These are phyloP conservation scores for Geophilus truncorum DNA, from an alignment of 2,888 invertebrate species.

Conservation along the genomic window DNA sequence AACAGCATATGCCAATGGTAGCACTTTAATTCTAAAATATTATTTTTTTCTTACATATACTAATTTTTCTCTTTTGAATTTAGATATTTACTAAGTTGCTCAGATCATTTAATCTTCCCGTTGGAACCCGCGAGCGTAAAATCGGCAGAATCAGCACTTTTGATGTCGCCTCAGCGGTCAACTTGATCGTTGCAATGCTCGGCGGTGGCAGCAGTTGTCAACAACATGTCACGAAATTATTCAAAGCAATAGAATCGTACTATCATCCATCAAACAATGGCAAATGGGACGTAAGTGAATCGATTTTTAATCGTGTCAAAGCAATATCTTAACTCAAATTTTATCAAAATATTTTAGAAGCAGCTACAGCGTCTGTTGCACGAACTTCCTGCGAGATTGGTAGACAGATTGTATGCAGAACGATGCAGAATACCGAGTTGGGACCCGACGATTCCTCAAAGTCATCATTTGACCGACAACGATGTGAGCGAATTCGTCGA, in stretches of 20 bases:
- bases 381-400: slow-evolving; percentile 63
- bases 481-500: slow-evolving; percentile 77
- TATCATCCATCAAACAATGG: slow-evolving; percentile 85
- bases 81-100: slow-evolving; percentile 48
- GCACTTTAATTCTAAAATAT: background rate
- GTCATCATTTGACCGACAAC: slow-evolving; percentile 66
- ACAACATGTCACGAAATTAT: slow-evolving; percentile 69
- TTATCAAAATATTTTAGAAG: slow-evolving; percentile 35
- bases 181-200: slow-evolving; percentile 57
- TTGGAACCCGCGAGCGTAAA: slow-evolving; percentile 54
- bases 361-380: slow-evolving; percentile 52
- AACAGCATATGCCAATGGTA: slow-evolving; percentile 65
- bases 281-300: slow-evolving; percentile 62
- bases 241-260: slow-evolving; percentile 78
- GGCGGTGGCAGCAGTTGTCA: slow-evolving; percentile 64
- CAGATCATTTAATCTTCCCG: slow-evolving; percentile 70
- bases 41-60: background rate
- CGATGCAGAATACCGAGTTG: slow-evolving; percentile 61
- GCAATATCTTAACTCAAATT: no score
- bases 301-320: background rate
- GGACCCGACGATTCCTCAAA: slow-evolving; percentile 63
- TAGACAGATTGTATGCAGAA: slow-evolving; percentile 61
- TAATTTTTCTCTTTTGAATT: slow-evolving; percentile 32
- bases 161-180: slow-evolving; percentile 54
- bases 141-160: slow-evolving; percentile 44